Base-by-base conservation (phyloP, 2,797 vertebrate genomes). In the Acropternis orthonyx region DNA sequence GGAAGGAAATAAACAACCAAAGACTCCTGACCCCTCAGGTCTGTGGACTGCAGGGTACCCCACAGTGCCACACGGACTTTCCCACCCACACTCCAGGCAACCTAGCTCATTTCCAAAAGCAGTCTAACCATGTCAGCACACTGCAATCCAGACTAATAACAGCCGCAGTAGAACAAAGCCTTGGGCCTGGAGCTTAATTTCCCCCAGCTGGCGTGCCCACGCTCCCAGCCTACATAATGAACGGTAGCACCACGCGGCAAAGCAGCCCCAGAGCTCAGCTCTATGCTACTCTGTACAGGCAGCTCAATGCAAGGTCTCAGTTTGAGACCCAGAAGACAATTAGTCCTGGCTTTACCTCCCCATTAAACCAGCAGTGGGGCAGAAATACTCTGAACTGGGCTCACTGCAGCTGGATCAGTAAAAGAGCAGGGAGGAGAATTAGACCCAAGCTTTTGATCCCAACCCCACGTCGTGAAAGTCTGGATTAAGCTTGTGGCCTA, bases 121-220 rank as follows among this genome's bases (percentile, higher is more conserved):
- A 90, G 80, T 59, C 66, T 54, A 88, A 92, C 62, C 67, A 23
- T 69, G 88, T 88, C 93, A 95, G 88, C 66, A 17, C 66, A 80
- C 73, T 87, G 92, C 83, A 86, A 88, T 73, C 85, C 83, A 67
- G 73, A 90, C 80, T 90, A 94, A 92, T 84, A 92, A 92, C 78
- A 94, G 72, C 52, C 1, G 0, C 41, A 52, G 56, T 4, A 88
- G 88, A 94, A 96, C 52, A 92, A 87, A 96, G 81, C 89, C 81
- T 93, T 83, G 81, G 75, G 93, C 75, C 78, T 83, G 69, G 61
- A 94, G 87, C 52, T 95, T 94, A 67, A 92, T 94, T 92, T 91
- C 93, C 72, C 91, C 66, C 92, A 94, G 89, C 81, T 78, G 77
- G 86, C 58, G 66, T 66, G 80, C 81, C 95, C 91, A 76, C 81